A percentile compares a stretch with the other conserved stretches of the same genome.
These are phyloP conservation scores for Phoxinus phoxinus DNA, from an alignment of 2,113 vertebrate species.

Conservation along the genomic window DNA sequence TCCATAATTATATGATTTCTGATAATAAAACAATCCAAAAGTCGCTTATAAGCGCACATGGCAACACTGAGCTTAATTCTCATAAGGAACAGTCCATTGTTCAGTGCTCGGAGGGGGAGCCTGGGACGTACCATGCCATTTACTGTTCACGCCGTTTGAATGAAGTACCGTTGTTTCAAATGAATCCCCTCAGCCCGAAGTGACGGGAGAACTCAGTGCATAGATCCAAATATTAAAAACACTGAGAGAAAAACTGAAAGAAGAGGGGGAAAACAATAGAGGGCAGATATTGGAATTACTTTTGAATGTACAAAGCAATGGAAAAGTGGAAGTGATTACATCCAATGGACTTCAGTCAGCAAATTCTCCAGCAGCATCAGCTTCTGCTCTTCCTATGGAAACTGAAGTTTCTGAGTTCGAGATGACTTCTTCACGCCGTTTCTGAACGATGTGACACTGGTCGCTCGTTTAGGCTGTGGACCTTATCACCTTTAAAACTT, in stretches of 20 bases:
- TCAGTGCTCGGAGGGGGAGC: conserved; percentile 61
- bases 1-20: not conserved
- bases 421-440: conserved; percentile 23
- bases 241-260: conserved; percentile 37
- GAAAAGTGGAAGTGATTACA: conserved; percentile 69
- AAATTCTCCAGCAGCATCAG: conserved; percentile 31
- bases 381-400: conserved; percentile 52
- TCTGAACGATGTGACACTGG: conserved; percentile 36
- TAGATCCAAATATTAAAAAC: conserved; percentile 35
- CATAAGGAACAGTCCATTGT: conserved; percentile 68
- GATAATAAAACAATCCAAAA: too few relatives aligned
- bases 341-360: conserved; percentile 44
- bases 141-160: conserved; percentile 72
- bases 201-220: conserved; percentile 58
- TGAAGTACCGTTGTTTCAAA: conserved; percentile 70
- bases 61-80: conserved; percentile 74
- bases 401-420: conserved; percentile 51
- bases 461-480: not conserved
- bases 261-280: not conserved
- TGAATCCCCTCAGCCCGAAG: conserved; percentile 65
- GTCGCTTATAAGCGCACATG: conserved; percentile 55
- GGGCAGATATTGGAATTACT: conserved; percentile 34
- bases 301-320: conserved; percentile 63
- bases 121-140: conserved; percentile 66
- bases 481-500: conserved; percentile 6